Evolutionary conservation across 2,888 invertebrate genomes (phyloP), one percentile per base, ranked within the genome.

Genomic region (Sthenelais limicola): DNA sequence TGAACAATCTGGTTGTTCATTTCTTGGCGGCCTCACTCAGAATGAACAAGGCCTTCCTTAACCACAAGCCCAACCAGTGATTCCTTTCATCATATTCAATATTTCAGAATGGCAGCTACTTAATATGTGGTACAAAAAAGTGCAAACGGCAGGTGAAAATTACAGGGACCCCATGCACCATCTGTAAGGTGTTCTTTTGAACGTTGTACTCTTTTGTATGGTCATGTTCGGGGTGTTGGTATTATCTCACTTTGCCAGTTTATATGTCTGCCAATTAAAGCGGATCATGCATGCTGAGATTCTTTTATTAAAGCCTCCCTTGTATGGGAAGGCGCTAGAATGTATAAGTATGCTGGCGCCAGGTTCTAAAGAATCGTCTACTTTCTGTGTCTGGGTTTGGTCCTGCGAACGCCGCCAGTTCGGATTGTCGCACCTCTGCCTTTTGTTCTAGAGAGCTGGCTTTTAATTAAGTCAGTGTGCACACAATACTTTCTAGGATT

Each of bases 81-180:
- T 9, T 9, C 18, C 43, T 43, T 43, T 43, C 43, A 43, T 9
- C 52, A 32, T 30, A 15, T 21, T 30, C 30, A 15, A n/a, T n/a
- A 18, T 33, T 9, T 12, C 12, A n/a, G 33, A 56, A 56, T 56
- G 56, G 56, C 56, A 15, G 30, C 5, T 24, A 15, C 12, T 26
- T 52, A 12, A 26, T 43, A 9, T 52, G 26, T 12, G 43, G 43
- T 5, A 30, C 30, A 18, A 56, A 56, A 56, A 56, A 33, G 56
- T 56, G 56, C 56, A 30, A 56, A 56, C 30, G 56, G 56, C 56
- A 56, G 56, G 56, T 56, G 56, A 24, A 56, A 56, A 56, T n/a
- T n/a, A n/a, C n/a, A n/a, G n/a, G n/a, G n/a, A n/a, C n/a, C n/a
- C n/a, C n/a, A n/a, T n/a, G n/a, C n/a, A n/a, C n/a, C n/a, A n/a